Base-by-base conservation (phyloP, 2,888 invertebrate genomes). In the Zootermopsis nevadensis region DNA sequence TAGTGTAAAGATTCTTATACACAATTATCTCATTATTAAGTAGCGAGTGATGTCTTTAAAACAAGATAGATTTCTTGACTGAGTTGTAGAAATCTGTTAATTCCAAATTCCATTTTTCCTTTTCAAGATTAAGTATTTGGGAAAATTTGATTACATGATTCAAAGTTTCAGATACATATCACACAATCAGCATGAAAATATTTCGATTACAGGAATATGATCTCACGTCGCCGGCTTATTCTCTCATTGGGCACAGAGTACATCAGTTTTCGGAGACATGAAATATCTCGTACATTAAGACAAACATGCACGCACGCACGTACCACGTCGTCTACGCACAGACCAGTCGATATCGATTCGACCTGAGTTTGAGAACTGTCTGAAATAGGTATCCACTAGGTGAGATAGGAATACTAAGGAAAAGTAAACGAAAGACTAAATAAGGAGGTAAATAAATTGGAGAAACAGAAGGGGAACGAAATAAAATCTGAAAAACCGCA, bases 291-390 rank as follows among this genome's bases (percentile, higher is more conserved):
- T 24, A 79, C 55, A 79, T 66, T 53, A 60, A 67, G 10, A 22
- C 80, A 80, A 48, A n/a, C 66, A 66, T 30, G 31, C 35, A 79
- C 35, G 53, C 38, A n/a, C 3, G n/a, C n/a, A 60, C 60, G n/a
- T 66, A 38, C 31, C 27, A 30, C 67, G 66, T 79, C 42, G 66
- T 33, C 15, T 66, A 35, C 67, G 74, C 74, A 74, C 74, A 82
- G 48, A 67, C 42, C 53, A 33, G 80, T 55, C 72, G 80, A 79
- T 83, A 83, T 83, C 80, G 83, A 83, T 83, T 83, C 72, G 55
- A 67, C 69, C 31, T 30, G 77, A 33, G 77, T 27, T 72, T 31
- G 60, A 53, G 27, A 69, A 35, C 6, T 27, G n/a, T 15, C 60
- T 60, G 60, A n/a, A 6, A 27, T 60, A n/a, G 2, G n/a, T 60